phyloP scores from a whole-genome alignment of 2,797 vertebrate genomes.

The Eulemur mongoz region DNA sequence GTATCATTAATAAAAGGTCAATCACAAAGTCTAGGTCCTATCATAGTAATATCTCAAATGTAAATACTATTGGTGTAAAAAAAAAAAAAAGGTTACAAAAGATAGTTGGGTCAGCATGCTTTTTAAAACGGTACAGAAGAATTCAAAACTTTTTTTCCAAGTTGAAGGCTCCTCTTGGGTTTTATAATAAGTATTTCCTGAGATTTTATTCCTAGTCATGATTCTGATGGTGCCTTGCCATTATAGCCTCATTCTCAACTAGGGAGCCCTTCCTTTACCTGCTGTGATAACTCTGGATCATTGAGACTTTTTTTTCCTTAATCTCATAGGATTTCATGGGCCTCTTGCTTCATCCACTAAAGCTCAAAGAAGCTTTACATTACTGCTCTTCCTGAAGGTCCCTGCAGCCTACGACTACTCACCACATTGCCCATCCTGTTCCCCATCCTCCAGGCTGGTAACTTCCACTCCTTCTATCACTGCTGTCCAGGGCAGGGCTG shows the following conservation, averaged over 20 bases:
- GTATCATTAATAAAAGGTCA: constrained; percentile 25
- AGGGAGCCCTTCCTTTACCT: neutral
- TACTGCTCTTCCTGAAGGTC: neutral
- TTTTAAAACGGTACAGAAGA: neutral
- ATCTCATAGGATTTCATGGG: neutral
- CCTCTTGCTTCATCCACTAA: neutral
- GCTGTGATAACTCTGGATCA: neutral
- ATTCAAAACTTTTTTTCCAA: neutral
- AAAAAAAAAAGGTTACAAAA: neutral
- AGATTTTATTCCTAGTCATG: neutral
- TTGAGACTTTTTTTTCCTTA: neutral
- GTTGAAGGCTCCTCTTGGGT: neutral
- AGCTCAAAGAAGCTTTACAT: neutral
- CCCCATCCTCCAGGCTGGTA: neutral
- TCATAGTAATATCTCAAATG: neutral
- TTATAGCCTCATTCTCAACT: neutral
- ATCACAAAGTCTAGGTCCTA: constrained; percentile 7
- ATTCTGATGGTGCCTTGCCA: neutral
- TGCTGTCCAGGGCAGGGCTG: neutral
- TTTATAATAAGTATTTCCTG: constrained; percentile 31
- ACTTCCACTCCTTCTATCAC: neutral
- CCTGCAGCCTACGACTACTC: neutral
- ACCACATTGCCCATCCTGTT: neutral
- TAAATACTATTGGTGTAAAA: constrained; percentile 1
- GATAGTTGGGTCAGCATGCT: neutral